phyloP scores from a whole-genome alignment of 35 echinoderm and acorn worm species.

The Amphiura filiformis region DNA sequence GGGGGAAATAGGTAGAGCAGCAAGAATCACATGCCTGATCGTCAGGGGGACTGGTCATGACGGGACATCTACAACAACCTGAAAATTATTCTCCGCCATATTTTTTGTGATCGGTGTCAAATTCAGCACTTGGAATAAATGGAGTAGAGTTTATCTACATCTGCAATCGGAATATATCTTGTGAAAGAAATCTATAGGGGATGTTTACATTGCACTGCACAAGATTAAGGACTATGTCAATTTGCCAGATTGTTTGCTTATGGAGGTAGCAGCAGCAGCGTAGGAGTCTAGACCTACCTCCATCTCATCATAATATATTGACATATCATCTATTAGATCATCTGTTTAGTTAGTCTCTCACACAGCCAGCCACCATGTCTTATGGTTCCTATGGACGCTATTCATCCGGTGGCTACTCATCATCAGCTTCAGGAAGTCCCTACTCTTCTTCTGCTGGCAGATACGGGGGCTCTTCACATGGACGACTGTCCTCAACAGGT shows the following conservation, averaged over 20 bases:
- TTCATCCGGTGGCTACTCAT: neutral
- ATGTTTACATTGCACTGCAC: neutral
- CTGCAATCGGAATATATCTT: too few relatives aligned
- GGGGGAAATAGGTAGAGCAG: neutral
- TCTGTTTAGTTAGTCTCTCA: neutral
- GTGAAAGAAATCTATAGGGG: neutral
- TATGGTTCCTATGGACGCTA: constrained; percentile 13
- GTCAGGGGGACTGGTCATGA: constrained; percentile 4
- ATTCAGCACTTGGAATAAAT: too few relatives aligned
- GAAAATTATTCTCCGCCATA: too few relatives aligned
- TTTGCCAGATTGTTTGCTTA: neutral
- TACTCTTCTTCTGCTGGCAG: neutral
- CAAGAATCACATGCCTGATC: neutral
- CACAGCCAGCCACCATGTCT: neutral
- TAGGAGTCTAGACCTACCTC: neutral
- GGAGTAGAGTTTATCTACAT: too few relatives aligned
- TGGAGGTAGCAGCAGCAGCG: neutral
- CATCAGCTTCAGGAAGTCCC: neutral
- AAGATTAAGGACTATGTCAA: neutral
- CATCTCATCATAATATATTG: too few relatives aligned
- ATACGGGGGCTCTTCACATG: neutral
- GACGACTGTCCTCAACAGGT: neutral
- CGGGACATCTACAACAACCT: neutral
- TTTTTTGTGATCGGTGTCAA: too few relatives aligned
- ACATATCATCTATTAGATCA: neutral